A percentile compares a stretch with the other conserved stretches of the same genome.
These are phyloP conservation scores for Centropus bengalensis DNA, from an alignment of 2,113 vertebrate genomes.

Conservation along the genomic window DNA sequence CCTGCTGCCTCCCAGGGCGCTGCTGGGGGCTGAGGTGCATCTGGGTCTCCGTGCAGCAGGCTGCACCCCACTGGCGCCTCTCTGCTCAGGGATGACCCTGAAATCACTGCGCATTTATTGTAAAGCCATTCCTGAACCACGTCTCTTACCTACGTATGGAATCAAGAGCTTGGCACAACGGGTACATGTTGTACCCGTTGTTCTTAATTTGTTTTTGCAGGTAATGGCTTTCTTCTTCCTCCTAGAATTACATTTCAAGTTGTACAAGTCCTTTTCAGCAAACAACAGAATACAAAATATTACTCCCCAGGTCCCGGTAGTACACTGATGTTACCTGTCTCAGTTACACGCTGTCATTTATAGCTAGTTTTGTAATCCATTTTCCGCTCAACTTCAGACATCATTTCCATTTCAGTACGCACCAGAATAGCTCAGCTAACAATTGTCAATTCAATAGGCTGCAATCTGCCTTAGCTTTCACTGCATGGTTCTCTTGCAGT, in stretches of 20 bases:
- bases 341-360: not conserved
- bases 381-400: not conserved
- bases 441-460: not conserved
- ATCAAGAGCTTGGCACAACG: slow-evolving; percentile 85
- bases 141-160: slow-evolving; percentile 83
- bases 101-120: not conserved
- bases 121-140: not conserved
- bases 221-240: slow-evolving; percentile 81
- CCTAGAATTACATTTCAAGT: slow-evolving; percentile 67
- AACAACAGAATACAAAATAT: not conserved
- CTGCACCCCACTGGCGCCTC: not conserved
- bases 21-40: not conserved
- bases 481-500: not conserved
- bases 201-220: slow-evolving; percentile 77
- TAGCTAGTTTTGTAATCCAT: not conserved
- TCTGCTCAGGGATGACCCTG: not conserved
- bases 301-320: not conserved
- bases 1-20: not conserved
- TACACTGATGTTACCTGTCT: not conserved
- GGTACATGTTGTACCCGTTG: slow-evolving; percentile 88
- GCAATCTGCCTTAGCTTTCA: not conserved
- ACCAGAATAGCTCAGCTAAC: slow-evolving; percentile 13
- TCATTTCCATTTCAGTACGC: slow-evolving; percentile 9
- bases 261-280: not conserved
- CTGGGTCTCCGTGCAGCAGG: not conserved